These are phyloP conservation scores for Lithophane socia DNA, from an alignment of 2,888 invertebrate genomes.

Conservation along the genomic window DNA sequence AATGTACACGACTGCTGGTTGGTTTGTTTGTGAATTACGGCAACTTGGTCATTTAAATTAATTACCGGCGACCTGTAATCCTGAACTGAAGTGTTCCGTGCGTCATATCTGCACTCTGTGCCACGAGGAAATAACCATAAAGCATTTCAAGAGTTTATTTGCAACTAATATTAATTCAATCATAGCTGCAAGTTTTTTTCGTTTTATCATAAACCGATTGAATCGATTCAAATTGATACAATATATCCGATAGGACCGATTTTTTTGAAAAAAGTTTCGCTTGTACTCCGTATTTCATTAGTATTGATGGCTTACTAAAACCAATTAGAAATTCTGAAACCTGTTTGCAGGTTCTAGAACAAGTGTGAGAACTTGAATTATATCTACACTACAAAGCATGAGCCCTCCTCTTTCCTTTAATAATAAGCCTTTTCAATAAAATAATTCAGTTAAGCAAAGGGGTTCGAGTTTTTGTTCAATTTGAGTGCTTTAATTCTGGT, in stretches of 20 bases:
- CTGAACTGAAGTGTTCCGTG: slow-evolving; percentile 13
- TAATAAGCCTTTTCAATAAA: slow-evolving; percentile 82
- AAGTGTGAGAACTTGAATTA: slow-evolving; percentile 74
- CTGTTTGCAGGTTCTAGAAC: slow-evolving; percentile 68
- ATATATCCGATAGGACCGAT: slow-evolving; percentile 40
- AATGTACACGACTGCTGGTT: slow-evolving; percentile 55
- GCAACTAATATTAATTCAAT: slow-evolving; percentile 51
- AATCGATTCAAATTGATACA: slow-evolving; percentile 61
- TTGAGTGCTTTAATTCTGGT: slow-evolving; percentile 63
- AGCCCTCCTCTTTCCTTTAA: slow-evolving; percentile 67
- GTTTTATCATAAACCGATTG: slow-evolving; percentile 52
- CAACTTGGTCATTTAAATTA: slow-evolving; percentile 60
- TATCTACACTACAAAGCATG: slow-evolving; percentile 60
- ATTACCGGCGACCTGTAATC: slow-evolving; percentile 38
- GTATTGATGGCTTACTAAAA: slow-evolving; percentile 66
- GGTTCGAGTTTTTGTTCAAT: slow-evolving; percentile 67
- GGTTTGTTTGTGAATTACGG: slow-evolving; percentile 61
- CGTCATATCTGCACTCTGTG: slow-evolving; percentile 26
- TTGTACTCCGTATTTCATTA: slow-evolving; percentile 63
- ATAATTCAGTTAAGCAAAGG: slow-evolving; percentile 73
- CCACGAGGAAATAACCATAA: slow-evolving; percentile 15
- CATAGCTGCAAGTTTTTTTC: slow-evolving; percentile 47
- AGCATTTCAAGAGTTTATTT: slow-evolving; percentile 33
- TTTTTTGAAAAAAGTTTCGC: slow-evolving; percentile 49
- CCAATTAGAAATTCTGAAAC: slow-evolving; percentile 66